Evolutionary conservation across 2,113 vertebrate genomes (phyloP).

Genomic region (Cephalopholis sonnerati): DNA sequence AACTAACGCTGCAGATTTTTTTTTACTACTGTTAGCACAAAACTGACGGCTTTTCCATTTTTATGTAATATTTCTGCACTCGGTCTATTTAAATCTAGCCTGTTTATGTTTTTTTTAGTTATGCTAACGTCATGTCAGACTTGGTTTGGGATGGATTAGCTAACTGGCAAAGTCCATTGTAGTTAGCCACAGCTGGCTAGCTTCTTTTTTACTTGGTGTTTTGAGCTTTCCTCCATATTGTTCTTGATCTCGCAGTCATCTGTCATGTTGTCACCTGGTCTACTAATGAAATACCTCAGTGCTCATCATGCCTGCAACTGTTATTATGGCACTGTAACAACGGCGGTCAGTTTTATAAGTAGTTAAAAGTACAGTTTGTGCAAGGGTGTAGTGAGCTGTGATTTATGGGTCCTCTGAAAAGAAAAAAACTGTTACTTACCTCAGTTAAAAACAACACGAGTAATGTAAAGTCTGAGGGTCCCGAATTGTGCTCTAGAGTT

Average conservation of each 20-base stretch:
- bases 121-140: neutral
- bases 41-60: neutral
- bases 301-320: neutral
- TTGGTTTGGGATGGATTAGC: neutral
- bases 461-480: neutral
- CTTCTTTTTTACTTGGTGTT: conserved; percentile 38
- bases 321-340: neutral
- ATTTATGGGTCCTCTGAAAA: neutral
- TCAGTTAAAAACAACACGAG: neutral
- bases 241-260: conserved; percentile 25
- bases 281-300: neutral
- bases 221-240: conserved; percentile 60
- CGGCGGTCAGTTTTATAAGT: neutral
- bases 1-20: conserved; percentile 19
- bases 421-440: neutral
- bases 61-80: neutral
- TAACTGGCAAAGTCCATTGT: conserved; percentile 35
- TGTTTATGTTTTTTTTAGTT: neutral
- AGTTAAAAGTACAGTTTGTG: neutral
- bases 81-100: neutral
- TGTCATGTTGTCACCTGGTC: conserved; percentile 39
- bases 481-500: neutral
- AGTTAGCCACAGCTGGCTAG: conserved; percentile 54
- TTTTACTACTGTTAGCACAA: conserved; percentile 4
- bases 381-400: neutral